A percentile compares a stretch with the other conserved stretches of the same genome.
Conservation (phyloP, 2,888 invertebrate species). For the Cantharis flavilabris region DNA sequence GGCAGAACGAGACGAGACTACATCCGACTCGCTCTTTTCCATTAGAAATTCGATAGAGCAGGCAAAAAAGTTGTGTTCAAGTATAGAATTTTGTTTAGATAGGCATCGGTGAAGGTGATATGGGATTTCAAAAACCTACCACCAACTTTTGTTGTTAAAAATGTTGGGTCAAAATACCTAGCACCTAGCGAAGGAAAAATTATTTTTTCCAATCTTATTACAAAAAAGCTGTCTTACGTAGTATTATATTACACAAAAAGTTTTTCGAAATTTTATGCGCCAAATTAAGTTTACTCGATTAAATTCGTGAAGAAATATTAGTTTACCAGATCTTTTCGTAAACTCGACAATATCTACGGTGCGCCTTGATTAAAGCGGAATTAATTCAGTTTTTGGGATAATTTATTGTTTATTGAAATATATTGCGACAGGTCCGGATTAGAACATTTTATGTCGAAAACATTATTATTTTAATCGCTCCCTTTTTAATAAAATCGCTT, state of each 20-base stretch:
- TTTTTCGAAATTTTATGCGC: not conserved
- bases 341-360: not conserved
- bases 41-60: not conserved
- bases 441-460: not conserved
- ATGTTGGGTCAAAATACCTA: not conserved
- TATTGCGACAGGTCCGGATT: not conserved
- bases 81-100: conserved; percentile 11
- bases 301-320: not conserved
- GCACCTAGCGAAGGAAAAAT: not conserved
- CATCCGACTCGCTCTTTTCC: not conserved
- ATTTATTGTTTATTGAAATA: not conserved
- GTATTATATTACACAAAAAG: not conserved
- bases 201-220: not conserved
- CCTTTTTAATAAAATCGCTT: not conserved
- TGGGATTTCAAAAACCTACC: conserved; percentile 11
- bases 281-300: not conserved
- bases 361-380: not conserved
- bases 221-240: not conserved
- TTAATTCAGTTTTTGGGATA: not conserved
- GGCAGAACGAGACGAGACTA: not conserved
- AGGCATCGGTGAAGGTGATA: conserved; percentile 9
- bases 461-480: not conserved
- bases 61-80: conserved; percentile 4
- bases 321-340: not conserved
- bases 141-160: conserved; percentile 1